Percentiles rank a stretch among this genome's conserved stretches.
These are phyloP conservation scores for Diacarnus erythraeanus DNA, from an alignment of 37 sponge, comb jelly and placozoan species.

Conservation along the genomic window DNA sequence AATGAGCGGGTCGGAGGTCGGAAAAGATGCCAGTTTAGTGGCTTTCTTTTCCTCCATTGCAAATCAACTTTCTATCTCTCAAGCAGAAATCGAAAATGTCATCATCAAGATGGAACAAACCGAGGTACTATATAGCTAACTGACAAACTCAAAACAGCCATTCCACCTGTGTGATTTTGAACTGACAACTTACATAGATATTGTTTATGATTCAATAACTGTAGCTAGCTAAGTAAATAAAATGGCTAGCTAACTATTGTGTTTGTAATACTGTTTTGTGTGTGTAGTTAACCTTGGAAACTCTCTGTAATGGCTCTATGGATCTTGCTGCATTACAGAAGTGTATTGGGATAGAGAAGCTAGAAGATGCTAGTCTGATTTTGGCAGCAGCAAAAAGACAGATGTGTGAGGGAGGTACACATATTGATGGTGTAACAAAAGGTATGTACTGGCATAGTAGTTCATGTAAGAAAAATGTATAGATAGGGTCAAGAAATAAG, in stretches of 20 bases:
- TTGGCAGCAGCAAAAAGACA: not conserved
- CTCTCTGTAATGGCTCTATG: not conserved
- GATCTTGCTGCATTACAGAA: not conserved
- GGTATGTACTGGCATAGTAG: too few species aligned
- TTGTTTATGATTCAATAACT: not conserved
- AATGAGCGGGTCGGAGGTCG: too few species aligned
- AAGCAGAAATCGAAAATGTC: not conserved
- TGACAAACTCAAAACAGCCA: not conserved
- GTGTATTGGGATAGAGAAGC: not conserved
- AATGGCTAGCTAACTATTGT: not conserved
- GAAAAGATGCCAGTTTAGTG: too few species aligned
- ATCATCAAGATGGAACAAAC: not conserved
- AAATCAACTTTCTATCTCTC: not conserved
- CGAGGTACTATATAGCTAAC: not conserved
- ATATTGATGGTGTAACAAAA: too few species aligned
- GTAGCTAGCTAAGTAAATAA: not conserved
- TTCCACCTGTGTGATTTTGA: too few species aligned
- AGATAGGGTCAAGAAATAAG: too few species aligned
- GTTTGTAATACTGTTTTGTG: not conserved
- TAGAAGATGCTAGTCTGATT: not conserved
- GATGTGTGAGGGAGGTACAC: too few species aligned
- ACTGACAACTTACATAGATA: too few species aligned
- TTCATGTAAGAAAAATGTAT: too few species aligned
- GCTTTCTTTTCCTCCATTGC: not conserved
- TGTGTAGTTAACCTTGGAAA: not conserved